phyloP scores from a whole-genome alignment of 2,888 invertebrate genomes.

The Tridacna gigas region DNA sequence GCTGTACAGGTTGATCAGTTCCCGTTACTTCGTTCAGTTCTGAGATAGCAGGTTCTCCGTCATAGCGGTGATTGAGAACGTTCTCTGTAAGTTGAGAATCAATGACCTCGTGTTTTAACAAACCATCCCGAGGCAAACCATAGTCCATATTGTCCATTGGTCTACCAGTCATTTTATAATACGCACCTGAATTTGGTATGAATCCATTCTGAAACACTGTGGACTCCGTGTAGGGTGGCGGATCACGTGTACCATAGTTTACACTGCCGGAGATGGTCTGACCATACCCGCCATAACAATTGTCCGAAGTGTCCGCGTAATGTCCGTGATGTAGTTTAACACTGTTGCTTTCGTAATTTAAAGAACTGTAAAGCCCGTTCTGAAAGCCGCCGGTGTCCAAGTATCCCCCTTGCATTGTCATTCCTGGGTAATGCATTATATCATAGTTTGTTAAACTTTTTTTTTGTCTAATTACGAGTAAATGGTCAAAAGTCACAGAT shows the following conservation, averaged over 20 bases:
- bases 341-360: constrained; percentile 69
- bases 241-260: constrained; percentile 68
- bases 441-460: constrained; percentile 31
- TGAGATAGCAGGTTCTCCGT: constrained; percentile 46
- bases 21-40: constrained; percentile 55
- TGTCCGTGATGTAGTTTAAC: constrained; percentile 73
- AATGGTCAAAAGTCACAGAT: constrained; percentile 41
- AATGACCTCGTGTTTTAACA: constrained; percentile 66
- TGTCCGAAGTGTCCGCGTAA: constrained; percentile 69
- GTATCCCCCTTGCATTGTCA: constrained; percentile 69
- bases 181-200: constrained; percentile 58
- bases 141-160: constrained; percentile 56
- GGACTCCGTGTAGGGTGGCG: constrained; percentile 74
- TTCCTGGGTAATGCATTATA: constrained; percentile 58
- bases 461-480: background rate
- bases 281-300: constrained; percentile 69
- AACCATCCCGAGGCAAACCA: constrained; percentile 59
- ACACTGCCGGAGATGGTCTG: constrained; percentile 58
- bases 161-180: constrained; percentile 66
- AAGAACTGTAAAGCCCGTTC: constrained; percentile 69
- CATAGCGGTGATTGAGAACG: constrained; percentile 60
- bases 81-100: constrained; percentile 54
- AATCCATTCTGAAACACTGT: constrained; percentile 73
- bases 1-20: constrained; percentile 37
- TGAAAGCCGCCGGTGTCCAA: constrained; percentile 71